Conservation (phyloP, 2,113 vertebrate genomes). For the Australoheros scitulus region DNA sequence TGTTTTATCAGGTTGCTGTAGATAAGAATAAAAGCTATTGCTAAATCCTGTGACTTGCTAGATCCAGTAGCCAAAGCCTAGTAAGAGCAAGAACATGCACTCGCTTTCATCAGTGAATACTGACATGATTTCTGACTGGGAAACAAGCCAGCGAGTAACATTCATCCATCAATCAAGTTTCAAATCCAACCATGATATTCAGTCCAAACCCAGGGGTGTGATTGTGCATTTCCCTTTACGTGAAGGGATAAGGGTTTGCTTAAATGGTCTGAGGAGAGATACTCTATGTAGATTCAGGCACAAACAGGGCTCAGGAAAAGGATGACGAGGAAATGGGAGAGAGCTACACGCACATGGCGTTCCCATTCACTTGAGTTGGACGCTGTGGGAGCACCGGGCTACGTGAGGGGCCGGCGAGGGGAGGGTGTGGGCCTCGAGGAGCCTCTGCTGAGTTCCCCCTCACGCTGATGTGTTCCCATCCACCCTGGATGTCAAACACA, state of each 20-base stretch:
- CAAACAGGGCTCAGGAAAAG: constrained; percentile 33
- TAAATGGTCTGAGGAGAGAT: constrained; percentile 16
- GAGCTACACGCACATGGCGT: constrained; percentile 73
- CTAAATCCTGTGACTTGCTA: constrained; percentile 33
- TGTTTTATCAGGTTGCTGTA: constrained; percentile 27
- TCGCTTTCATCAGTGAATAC: constrained; percentile 1
- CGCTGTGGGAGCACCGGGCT: constrained; percentile 43
- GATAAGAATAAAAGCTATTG: constrained; percentile 51
- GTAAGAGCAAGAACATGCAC: constrained; percentile 51
- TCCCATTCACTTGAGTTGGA: constrained; percentile 68
- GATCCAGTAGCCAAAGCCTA: constrained; percentile 30
- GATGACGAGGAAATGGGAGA: neutral
- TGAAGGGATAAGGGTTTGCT: constrained; percentile 17
- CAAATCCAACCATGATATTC: constrained; percentile 3
- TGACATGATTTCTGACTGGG: neutral
- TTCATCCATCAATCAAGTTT: constrained; percentile 35
- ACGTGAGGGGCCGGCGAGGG: constrained; percentile 27
- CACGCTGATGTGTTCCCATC: constrained; percentile 92
- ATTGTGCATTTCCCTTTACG: constrained; percentile 54
- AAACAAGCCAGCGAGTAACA: constrained; percentile 22
- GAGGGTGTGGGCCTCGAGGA: constrained; percentile 43
- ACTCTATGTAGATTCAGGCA: constrained; percentile 54
- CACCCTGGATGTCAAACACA: constrained; percentile 80
- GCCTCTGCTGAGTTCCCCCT: constrained; percentile 86
- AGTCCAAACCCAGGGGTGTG: neutral